These are phyloP conservation scores for Diabrotica undecimpunctata DNA, from an alignment of 1,140 invertebrate species.

Conservation along the genomic window DNA sequence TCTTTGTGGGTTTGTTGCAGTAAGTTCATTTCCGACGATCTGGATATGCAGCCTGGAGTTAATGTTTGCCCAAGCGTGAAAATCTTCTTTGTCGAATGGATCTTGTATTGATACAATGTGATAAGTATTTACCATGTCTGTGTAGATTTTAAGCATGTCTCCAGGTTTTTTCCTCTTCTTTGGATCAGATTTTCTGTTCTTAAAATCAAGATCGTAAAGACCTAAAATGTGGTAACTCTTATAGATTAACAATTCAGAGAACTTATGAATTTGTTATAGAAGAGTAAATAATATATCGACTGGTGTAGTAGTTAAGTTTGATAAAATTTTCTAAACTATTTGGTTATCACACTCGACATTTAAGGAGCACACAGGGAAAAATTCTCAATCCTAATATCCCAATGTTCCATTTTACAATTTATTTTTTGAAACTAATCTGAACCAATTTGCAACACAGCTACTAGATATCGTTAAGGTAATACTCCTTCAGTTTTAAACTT, in stretches of 20 bases:
- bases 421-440: too few species aligned
- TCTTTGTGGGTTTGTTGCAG: conserved; percentile 87
- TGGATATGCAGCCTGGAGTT: conserved; percentile 79
- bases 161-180: conserved; percentile 72
- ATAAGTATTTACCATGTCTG: conserved; percentile 88
- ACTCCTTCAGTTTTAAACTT: too few species aligned
- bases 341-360: not conserved
- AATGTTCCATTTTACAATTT: too few species aligned
- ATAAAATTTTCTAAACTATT: not conserved
- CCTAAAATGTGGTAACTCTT: conserved; percentile 10
- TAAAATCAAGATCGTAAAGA: conserved; percentile 96
- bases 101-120: conserved; percentile 98
- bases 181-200: conserved; percentile 86
- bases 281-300: not conserved
- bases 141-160: conserved; percentile 82
- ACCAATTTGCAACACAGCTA: too few species aligned
- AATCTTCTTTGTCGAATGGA: conserved; percentile 97
- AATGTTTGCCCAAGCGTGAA: conserved; percentile 86
- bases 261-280: not conserved
- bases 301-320: too few species aligned
- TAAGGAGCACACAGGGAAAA: too few species aligned
- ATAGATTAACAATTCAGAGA: too few species aligned
- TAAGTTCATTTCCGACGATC: conserved; percentile 95
- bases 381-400: too few species aligned
- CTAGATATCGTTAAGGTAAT: too few species aligned